Evolutionary conservation across 2,888 invertebrate species (phyloP).

Genomic region (Tetranychus truncatus): DNA sequence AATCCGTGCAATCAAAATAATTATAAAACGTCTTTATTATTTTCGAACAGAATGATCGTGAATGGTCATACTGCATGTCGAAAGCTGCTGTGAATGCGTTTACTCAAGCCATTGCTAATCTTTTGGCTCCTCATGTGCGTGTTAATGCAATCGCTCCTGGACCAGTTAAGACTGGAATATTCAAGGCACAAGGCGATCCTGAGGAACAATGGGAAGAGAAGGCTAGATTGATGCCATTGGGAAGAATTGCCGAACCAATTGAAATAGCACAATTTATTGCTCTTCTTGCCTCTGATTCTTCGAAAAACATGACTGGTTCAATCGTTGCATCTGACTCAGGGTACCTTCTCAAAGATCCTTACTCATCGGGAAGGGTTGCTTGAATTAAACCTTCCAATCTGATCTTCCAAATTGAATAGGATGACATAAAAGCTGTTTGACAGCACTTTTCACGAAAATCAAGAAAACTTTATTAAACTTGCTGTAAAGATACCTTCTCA

Average conservation of each 20-base stretch:
- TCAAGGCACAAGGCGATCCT: not conserved
- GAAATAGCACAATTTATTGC: conserved; percentile 6
- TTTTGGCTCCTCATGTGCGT: conserved; percentile 6
- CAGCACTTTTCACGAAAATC: too few relatives aligned
- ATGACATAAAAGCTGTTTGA: too few relatives aligned
- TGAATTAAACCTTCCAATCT: too few relatives aligned
- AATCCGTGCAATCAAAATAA: too few relatives aligned
- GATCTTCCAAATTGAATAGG: too few relatives aligned
- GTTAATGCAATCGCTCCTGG: conserved; percentile 12
- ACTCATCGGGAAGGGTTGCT: too few relatives aligned
- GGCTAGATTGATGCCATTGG: not conserved
- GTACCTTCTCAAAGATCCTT: not conserved
- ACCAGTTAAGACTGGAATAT: not conserved
- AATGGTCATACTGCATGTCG: conserved; percentile 5
- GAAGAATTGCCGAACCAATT: not conserved
- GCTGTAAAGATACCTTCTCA: too few relatives aligned
- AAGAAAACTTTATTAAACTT: too few relatives aligned
- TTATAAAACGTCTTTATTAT: not conserved
- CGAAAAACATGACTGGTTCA: conserved; percentile 9
- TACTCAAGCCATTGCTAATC: not conserved
- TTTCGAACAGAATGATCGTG: not conserved
- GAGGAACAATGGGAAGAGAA: not conserved
- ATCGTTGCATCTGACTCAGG: conserved; percentile 9
- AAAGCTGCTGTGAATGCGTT: conserved; percentile 12
- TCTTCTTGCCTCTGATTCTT: conserved; percentile 3